Percentiles rank a stretch among this genome's conserved stretches.
These are phyloP conservation scores for Oncorhynchus mykiss DNA, from an alignment of 2,113 vertebrate genomes.

Conservation along the genomic window DNA sequence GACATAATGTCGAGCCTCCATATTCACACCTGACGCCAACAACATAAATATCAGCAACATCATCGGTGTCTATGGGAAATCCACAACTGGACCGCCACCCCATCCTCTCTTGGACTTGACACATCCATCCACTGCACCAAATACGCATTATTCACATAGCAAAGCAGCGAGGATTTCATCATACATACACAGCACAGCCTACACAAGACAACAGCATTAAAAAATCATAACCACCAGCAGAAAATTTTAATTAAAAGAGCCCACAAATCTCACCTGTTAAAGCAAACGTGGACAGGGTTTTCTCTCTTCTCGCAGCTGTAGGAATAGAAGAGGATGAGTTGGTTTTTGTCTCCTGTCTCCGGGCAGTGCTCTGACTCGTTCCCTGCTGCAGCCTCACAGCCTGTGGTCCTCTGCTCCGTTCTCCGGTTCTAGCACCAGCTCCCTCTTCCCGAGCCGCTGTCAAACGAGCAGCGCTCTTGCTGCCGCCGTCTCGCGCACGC, in stretches of 20 bases:
- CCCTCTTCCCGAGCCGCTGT: neutral
- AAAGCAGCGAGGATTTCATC: constrained; percentile 9
- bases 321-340: constrained; percentile 1
- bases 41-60: constrained; percentile 30
- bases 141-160: constrained; percentile 44
- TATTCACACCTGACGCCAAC: too few relatives aligned
- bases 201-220: neutral
- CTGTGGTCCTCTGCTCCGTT: constrained; percentile 32
- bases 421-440: constrained; percentile 61
- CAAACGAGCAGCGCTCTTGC: neutral
- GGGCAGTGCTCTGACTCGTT: too few relatives aligned
- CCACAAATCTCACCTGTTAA: neutral
- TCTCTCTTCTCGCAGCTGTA: too few relatives aligned
- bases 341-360: constrained; percentile 19
- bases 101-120: neutral
- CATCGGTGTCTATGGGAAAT: constrained; percentile 38
- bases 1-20: too few relatives aligned
- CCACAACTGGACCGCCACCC: constrained; percentile 20
- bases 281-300: constrained; percentile 2
- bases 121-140: constrained; percentile 56
- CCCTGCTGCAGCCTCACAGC: neutral
- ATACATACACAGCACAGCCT: too few relatives aligned
- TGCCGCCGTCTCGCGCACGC: neutral
- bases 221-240: fast-evolving
- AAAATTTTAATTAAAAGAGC: neutral